These are phyloP conservation scores for Tholera decimalis DNA, from an alignment of 2,888 invertebrate genomes.

Conservation along the genomic window DNA sequence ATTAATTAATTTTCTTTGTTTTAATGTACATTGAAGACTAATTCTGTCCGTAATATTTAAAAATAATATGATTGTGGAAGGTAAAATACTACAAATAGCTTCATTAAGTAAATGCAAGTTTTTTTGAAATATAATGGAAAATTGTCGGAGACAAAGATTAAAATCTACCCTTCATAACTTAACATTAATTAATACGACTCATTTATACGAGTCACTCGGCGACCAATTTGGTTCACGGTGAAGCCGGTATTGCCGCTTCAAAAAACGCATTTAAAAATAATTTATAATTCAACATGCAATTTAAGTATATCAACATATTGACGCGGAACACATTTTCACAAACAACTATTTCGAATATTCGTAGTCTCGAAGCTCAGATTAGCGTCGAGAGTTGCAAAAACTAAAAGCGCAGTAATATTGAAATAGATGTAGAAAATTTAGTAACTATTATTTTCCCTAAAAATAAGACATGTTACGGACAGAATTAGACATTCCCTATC, in stretches of 20 bases:
- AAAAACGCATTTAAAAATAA: no score
- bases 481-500: constrained; percentile 77
- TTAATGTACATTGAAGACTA: constrained; percentile 41
- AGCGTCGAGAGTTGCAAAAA: not conserved
- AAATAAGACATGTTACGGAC: constrained; percentile 62
- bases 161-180: not conserved
- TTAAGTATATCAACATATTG: no score
- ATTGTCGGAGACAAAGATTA: not conserved
- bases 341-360: not conserved
- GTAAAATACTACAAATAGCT: constrained; percentile 13
- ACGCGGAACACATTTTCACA: not conserved
- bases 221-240: not conserved
- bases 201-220: no score
- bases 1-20: constrained; percentile 21
- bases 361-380: not conserved
- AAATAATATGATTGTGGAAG: constrained; percentile 12
- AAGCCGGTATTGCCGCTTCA: no score
- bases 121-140: constrained; percentile 32
- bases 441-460: not conserved
- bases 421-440: not conserved
- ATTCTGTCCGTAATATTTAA: constrained; percentile 60
- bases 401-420: not conserved
- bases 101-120: constrained; percentile 33
- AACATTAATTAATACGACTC: no score
- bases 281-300: no score